A percentile compares a stretch with the other conserved stretches of the same genome.
phyloP scores from a whole-genome alignment of 2,888 invertebrate species.

The Mactromeris polynyma region DNA sequence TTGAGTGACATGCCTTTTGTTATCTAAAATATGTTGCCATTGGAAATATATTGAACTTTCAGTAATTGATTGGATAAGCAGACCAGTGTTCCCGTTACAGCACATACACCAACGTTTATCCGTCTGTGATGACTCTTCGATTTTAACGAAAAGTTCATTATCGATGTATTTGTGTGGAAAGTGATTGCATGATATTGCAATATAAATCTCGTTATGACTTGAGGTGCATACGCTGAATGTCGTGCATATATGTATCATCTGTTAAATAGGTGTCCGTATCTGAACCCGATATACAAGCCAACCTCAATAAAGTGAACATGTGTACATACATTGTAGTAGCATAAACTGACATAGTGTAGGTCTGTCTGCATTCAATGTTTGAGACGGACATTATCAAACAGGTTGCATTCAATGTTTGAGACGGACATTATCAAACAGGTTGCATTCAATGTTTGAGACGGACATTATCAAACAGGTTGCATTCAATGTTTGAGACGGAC shows the following conservation, averaged over 20 bases:
- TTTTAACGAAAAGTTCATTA: background rate
- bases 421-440: no score
- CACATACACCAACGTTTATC: background rate
- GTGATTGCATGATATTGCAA: background rate
- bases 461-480: no score
- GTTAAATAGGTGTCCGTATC: background rate
- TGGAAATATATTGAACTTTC: background rate
- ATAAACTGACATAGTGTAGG: no score
- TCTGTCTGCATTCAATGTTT: no score
- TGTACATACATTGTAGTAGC: no score
- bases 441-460: no score
- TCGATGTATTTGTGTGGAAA: background rate
- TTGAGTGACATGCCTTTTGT: background rate
- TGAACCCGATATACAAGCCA: no score
- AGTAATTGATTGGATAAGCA: background rate
- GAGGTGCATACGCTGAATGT: background rate
- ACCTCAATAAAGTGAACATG: no score
- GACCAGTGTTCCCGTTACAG: background rate
- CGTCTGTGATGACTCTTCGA: background rate
- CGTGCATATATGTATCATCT: background rate
- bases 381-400: no score
- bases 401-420: no score
- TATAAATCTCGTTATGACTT: background rate
- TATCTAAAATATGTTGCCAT: background rate
- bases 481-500: no score